Evolutionary conservation across 64 coral and sea anemone genomes (phyloP).

Genomic region (Actinia tenebrosa): DNA sequence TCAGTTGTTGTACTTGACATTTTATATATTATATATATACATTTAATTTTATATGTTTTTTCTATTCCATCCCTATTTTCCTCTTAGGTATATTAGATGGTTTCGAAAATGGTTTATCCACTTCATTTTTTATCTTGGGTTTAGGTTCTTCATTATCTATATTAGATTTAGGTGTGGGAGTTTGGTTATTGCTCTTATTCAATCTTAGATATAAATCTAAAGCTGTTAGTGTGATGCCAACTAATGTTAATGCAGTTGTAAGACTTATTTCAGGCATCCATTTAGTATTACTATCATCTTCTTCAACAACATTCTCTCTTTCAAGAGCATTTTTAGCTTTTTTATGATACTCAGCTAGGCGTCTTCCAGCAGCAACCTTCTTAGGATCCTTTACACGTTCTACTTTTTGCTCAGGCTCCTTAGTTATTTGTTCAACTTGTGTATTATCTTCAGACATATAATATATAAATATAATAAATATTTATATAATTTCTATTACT

Average conservation of each 20-base stretch:
- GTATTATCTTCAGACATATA: constrained; percentile 18
- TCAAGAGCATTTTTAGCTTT: background rate
- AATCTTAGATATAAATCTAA: no score
- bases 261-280: constrained; percentile 18
- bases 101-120: no score
- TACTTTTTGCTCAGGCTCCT: background rate
- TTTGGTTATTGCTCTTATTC: no score
- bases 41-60: constrained; percentile 34
- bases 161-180: no score
- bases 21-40: background rate
- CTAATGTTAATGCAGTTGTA: no score
- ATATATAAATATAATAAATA: constrained; percentile 1
- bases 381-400: constrained; percentile 6
- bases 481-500: no score
- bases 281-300: no score
- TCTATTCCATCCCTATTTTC: constrained; percentile 22
- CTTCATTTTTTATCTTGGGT: no score
- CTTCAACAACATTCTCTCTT: constrained; percentile 37
- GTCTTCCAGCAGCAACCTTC: constrained; percentile 24
- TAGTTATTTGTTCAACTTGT: constrained; percentile 23
- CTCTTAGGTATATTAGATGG: no score
- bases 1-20: constrained; percentile 13
- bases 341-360: constrained; percentile 25
- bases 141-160: no score
- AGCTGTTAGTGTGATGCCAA: no score